Conservation (phyloP, 2,797 vertebrate species). For the Gadopsis marmoratus region DNA sequence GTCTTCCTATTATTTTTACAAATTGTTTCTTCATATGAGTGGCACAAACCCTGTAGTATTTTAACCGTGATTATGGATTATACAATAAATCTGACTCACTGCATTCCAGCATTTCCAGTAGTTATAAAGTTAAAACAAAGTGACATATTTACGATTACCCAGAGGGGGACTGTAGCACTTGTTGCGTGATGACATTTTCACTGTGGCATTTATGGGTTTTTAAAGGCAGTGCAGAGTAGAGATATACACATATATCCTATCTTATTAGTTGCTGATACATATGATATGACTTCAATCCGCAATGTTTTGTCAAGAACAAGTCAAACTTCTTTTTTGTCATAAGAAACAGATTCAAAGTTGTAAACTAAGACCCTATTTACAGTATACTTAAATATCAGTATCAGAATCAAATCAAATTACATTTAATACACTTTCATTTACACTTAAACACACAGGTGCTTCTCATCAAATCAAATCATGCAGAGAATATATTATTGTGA, state of each 20-base stretch:
- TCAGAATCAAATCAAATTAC: neutral
- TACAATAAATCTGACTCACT: neutral
- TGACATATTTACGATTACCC: neutral
- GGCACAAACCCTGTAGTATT: neutral
- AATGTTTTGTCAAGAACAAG: neutral
- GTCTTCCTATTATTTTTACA: neutral
- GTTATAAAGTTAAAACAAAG: neutral
- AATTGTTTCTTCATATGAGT: neutral
- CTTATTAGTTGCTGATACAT: constrained; percentile 1
- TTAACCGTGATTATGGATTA: neutral
- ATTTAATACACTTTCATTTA: neutral
- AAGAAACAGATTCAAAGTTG: neutral
- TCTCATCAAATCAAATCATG: neutral
- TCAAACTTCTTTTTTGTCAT: neutral
- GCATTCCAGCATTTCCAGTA: neutral
- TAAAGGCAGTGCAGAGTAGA: neutral
- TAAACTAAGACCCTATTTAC: neutral
- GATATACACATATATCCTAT: neutral
- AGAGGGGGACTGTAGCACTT: neutral
- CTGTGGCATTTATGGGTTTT: constrained; percentile 3
- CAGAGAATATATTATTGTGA: neutral
- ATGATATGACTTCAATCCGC: neutral
- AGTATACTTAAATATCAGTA: neutral
- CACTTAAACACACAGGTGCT: neutral
- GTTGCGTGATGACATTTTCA: neutral